phyloP scores from a whole-genome alignment of 2,113 vertebrate species.

The Bolborhynchus lineola region DNA sequence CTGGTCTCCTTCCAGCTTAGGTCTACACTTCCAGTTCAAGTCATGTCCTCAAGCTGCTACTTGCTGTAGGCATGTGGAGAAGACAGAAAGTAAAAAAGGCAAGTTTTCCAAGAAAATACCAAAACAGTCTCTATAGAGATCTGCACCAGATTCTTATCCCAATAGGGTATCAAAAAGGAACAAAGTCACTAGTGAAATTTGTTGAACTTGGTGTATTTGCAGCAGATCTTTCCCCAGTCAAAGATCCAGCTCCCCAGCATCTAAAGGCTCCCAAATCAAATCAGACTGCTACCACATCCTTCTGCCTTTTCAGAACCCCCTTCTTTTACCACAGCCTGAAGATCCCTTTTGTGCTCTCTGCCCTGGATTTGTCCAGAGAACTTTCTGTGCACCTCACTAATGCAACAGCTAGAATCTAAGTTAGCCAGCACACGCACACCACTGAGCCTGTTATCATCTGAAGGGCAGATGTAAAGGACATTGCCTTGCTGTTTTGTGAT shows the following conservation, averaged over 20 bases:
- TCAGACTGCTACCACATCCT: background rate
- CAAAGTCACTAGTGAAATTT: background rate
- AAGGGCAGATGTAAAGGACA: background rate
- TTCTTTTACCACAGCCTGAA: background rate
- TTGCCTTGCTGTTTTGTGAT: rapidly evolving
- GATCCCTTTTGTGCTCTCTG: background rate
- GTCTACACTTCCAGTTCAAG: background rate
- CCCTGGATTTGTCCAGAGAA: background rate
- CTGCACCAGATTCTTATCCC: background rate
- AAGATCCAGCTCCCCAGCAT: background rate
- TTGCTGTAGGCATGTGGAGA: background rate
- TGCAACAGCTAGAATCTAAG: background rate
- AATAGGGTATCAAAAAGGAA: background rate
- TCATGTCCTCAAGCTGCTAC: background rate
- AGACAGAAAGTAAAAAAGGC: background rate
- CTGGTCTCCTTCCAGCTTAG: background rate
- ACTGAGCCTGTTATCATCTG: rapidly evolving
- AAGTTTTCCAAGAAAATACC: background rate
- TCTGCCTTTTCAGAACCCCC: background rate
- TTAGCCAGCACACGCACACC: background rate
- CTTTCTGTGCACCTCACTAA: background rate
- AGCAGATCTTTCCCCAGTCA: background rate
- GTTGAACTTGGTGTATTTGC: background rate
- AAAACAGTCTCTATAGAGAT: background rate
- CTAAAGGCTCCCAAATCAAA: background rate